Evolutionary conservation across 2,888 invertebrate species (phyloP), one percentile per base, ranked within the genome.

Genomic region (Nasonia oneida): DNA sequence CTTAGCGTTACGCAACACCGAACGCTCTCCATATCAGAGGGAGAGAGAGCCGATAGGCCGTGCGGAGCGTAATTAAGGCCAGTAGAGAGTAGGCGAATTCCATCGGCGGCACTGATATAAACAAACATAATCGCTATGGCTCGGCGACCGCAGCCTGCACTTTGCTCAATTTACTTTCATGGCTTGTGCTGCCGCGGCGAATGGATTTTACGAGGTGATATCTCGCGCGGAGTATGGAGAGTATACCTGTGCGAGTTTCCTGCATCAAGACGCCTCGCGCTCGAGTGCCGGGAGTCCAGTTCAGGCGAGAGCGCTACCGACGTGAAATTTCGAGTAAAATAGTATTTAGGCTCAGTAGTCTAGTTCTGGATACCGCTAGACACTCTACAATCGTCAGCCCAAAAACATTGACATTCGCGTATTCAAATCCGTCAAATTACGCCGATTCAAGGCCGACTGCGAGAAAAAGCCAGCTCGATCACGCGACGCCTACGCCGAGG

Each of bases 81-180:
- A 67, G 29, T 29, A 29, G 29, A 3, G 67, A n/a, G 64, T 18
- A 47, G n/a, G 57, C 57, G n/a, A 67, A 67, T 29, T 67, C 67
- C 57, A 18, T 61, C 61, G 67, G 23, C 33, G 2, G 23, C 8
- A 29, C 78, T 29, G 12, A 67, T n/a, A 39, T n/a, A 67, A 78
- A 64, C 42, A 67, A n/a, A 37, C 64, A n/a, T 42, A 78, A 23
- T 29, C 67, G 33, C 64, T 18, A 42, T n/a, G 61, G 61, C 61
- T 8, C 67, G 15, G 29, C 73, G 23, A 42, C 39, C 73, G 10
- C 73, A 37, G n/a, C 50, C 15, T 37, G 61, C 47, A 78, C 29
- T 76, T 53, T 76, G 76, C 76, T 76, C 76, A 57, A 76, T 76
- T 76, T 76, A 76, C 57, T 76, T 18, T 33, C 53, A 76, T 53